These are phyloP conservation scores for Melanocharis versteri DNA, from an alignment of 2,113 vertebrate species.

Conservation along the genomic window DNA sequence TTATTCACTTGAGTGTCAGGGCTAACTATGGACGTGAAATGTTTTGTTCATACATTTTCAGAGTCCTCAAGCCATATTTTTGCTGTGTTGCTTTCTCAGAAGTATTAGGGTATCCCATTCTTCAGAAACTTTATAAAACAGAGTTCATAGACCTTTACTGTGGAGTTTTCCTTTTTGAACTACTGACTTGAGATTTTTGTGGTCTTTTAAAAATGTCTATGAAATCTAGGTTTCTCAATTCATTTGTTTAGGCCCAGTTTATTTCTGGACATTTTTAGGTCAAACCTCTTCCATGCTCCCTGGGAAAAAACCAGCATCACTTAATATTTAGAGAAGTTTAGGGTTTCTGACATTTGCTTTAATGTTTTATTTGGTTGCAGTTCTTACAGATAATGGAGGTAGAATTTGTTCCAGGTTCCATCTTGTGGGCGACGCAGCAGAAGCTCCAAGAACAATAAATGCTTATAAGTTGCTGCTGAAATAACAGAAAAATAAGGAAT, in stretches of 20 bases:
- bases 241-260: background rate
- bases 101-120: background rate
- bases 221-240: background rate
- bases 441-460: background rate
- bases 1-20: background rate
- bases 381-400: background rate
- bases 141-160: background rate
- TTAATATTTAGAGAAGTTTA: background rate
- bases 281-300: background rate
- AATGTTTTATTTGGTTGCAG: background rate
- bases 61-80: background rate
- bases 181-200: background rate
- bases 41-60: background rate
- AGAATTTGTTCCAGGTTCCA: background rate
- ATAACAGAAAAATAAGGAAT: background rate
- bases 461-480: background rate
- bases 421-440: background rate
- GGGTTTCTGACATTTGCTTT: background rate
- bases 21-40: background rate
- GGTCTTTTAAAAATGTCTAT: background rate
- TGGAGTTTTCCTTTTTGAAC: background rate
- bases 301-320: background rate
- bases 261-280: background rate
- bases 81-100: background rate
- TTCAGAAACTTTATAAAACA: background rate